A percentile compares a stretch with the other conserved stretches of the same genome.
These are phyloP conservation scores for Limenitis camilla DNA, from an alignment of 2,888 invertebrate species.

Conservation along the genomic window DNA sequence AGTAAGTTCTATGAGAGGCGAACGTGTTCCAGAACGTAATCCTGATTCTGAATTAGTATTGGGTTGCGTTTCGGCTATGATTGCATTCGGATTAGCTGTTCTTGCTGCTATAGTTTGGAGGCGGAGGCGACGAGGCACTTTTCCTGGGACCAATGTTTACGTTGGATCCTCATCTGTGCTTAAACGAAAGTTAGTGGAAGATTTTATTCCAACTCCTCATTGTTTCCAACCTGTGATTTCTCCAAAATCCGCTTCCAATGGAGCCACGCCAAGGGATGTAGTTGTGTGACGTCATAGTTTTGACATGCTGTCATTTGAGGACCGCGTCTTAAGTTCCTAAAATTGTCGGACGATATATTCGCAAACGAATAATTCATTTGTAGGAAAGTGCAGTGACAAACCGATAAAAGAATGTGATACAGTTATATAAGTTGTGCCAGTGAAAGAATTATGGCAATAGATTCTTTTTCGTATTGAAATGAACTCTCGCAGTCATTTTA, in stretches of 20 bases:
- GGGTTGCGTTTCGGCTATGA: conserved; percentile 75
- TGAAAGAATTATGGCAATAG: conserved; percentile 30
- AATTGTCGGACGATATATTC: conserved; percentile 46
- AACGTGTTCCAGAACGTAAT: conserved; percentile 67
- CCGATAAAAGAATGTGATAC: conserved; percentile 38
- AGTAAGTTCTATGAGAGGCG: conserved; percentile 77
- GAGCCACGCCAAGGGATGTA: conserved; percentile 66
- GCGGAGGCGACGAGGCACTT: conserved; percentile 71
- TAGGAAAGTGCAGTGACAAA: conserved; percentile 26
- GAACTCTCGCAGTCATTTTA: conserved; percentile 51
- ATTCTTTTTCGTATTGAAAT: conserved; percentile 30
- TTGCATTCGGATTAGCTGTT: conserved; percentile 65
- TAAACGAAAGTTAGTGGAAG: conserved; percentile 77
- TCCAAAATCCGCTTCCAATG: conserved; percentile 62
- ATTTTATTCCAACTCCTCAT: conserved; percentile 68
- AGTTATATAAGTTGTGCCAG: conserved; percentile 33
- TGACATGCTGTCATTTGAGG: conserved; percentile 72
- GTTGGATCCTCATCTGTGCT: conserved; percentile 76
- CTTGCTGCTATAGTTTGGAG: conserved; percentile 72
- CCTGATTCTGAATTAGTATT: conserved; percentile 74
- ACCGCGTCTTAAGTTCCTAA: conserved; percentile 75
- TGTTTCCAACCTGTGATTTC: conserved; percentile 76
- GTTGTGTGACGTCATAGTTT: conserved; percentile 80
- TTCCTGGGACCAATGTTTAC: conserved; percentile 75
- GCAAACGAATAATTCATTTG: conserved; percentile 24